Base-by-base conservation (phyloP, 1,140 invertebrate species). In the Habropoda laboriosa region DNA sequence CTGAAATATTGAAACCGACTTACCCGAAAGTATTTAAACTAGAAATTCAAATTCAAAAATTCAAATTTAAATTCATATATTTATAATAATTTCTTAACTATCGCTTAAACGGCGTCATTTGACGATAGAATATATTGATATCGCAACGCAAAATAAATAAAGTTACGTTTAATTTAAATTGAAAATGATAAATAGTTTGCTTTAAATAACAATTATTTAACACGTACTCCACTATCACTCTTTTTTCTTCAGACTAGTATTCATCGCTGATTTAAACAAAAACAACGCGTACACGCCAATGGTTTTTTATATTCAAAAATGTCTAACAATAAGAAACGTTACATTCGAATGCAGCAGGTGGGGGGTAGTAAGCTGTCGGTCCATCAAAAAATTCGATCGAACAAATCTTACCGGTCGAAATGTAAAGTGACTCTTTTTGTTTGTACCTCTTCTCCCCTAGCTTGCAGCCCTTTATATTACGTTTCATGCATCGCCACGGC, bases 401-500 rank as follows among this genome's bases (percentile, higher is more conserved):
- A 40, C 13, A 60, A 70, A 71, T 71, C 47, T 45, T 16, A 57
- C 55, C 24, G 16, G 12, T 47, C 6, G 55, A 78, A 71, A 49
- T 30, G 27, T 16, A 45, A 12, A 60, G 13, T 16, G 24, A 49
- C 6, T 58, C 30, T 47, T 71, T 60, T 60, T 58, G 55, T 71
- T 71, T 40, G 24, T 18, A n/a, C 18, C 18, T 66, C 10, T 53
- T 45, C 38, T 47, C 74, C 53, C 40, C 24, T 38, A 53, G 16
- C 16, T 51, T 32, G 16, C 32, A 40, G 32, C 32, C 66, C 42
- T 47, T 71, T 78, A 78, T 70, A 71, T 49, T 75, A 27, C 30
- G 21, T 77, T 58, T 55, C 40, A 70, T n/a, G 51, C 51, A 24
- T 38, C 38, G 18, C 24, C 40, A 42, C 38, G 32, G 27, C 53